Conservation (phyloP, 2,797 vertebrate species). For the Chromobotia macracanthus region DNA sequence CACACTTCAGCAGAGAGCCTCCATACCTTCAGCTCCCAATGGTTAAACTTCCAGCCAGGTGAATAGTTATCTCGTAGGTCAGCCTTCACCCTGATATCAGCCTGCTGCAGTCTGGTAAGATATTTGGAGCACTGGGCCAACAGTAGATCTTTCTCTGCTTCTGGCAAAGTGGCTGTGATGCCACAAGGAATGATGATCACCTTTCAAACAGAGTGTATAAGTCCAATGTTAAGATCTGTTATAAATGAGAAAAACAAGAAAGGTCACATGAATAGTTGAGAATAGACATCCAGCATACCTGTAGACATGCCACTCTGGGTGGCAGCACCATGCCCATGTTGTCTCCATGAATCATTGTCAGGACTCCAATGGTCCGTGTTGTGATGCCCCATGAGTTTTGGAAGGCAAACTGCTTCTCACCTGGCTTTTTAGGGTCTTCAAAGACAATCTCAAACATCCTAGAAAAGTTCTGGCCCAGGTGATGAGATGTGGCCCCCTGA, state of each 20-base stretch:
- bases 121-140: constrained; percentile 87
- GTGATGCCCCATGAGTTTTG: constrained; percentile 99
- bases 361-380: constrained; percentile 94
- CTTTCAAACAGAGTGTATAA: constrained; percentile 67
- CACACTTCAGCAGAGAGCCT: background rate
- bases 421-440: constrained; percentile 93
- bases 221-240: background rate
- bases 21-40: constrained; percentile 97
- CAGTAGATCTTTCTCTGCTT: constrained; percentile 86
- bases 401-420: constrained; percentile 93
- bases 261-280: background rate
- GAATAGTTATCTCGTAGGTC: constrained; percentile 96
- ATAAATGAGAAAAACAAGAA: background rate
- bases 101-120: constrained; percentile 74
- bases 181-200: constrained; percentile 95
- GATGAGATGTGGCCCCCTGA: constrained; percentile 95
- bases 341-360: constrained; percentile 98
- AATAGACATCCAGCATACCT: constrained; percentile 74
- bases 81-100: constrained; percentile 79
- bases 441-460: constrained; percentile 97
- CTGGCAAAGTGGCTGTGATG: constrained; percentile 88
- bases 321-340: constrained; percentile 94
- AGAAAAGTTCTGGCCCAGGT: constrained; percentile 97
- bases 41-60: constrained; percentile 99
- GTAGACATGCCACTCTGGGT: constrained; percentile 91